Conservation (phyloP, 2,888 invertebrate genomes). For the Philhelius pedissequus region DNA sequence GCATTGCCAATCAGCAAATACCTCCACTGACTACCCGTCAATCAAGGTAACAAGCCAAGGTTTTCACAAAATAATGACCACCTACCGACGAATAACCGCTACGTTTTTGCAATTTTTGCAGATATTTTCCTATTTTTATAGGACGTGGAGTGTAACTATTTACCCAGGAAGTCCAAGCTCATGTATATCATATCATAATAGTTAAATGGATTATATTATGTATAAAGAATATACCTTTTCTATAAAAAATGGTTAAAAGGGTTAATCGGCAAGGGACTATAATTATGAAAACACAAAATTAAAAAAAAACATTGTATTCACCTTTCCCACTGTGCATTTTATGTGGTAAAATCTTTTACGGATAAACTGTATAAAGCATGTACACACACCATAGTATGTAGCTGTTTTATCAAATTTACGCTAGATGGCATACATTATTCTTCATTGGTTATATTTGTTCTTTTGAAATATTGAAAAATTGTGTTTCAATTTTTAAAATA, state of each 20-base stretch:
- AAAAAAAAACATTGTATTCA: neutral
- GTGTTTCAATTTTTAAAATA: too few relatives aligned
- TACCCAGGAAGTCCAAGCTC: neutral
- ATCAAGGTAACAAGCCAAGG: slow-evolving; percentile 56
- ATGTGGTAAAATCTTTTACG: neutral
- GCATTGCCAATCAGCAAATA: slow-evolving; percentile 41
- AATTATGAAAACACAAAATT: too few relatives aligned
- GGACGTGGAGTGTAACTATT: slow-evolving; percentile 18
- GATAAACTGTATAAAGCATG: neutral
- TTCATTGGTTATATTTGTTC: neutral
- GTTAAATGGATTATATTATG: too few relatives aligned
- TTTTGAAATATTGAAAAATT: too few relatives aligned
- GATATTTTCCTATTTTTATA: slow-evolving; percentile 26
- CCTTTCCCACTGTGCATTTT: neutral
- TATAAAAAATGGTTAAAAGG: neutral
- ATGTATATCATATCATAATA: too few relatives aligned
- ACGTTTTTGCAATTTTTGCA: slow-evolving; percentile 16
- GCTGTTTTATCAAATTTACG: neutral
- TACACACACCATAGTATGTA: neutral
- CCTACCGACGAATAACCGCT: slow-evolving; percentile 30
- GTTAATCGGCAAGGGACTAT: neutral
- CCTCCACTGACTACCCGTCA: slow-evolving; percentile 24
- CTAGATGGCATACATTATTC: neutral
- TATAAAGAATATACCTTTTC: too few relatives aligned
- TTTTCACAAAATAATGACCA: slow-evolving; percentile 30